These are phyloP conservation scores for Anolis carolinensis DNA, from an alignment of 2,113 vertebrate species.

Conservation along the genomic window DNA sequence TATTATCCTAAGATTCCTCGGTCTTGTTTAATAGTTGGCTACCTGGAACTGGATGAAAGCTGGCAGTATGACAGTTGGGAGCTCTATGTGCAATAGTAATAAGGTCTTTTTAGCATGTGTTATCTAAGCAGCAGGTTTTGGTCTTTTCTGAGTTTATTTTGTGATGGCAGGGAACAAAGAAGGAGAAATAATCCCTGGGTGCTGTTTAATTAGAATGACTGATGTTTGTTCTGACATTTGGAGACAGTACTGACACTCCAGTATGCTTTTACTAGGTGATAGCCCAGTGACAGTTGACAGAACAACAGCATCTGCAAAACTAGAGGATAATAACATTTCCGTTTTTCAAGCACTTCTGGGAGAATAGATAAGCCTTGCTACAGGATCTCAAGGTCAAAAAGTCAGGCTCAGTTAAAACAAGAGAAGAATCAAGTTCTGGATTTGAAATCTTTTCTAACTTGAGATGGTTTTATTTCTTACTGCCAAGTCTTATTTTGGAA, in stretches of 20 bases:
- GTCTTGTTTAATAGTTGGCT: slow-evolving; percentile 6
- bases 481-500: neutral
- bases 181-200: slow-evolving; percentile 45
- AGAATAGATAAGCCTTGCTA: slow-evolving; percentile 21
- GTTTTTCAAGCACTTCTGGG: slow-evolving; percentile 52
- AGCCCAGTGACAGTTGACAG: slow-evolving; percentile 61
- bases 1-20: slow-evolving; percentile 9
- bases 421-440: slow-evolving; percentile 5
- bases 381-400: slow-evolving; percentile 46
- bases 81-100: slow-evolving; percentile 3
- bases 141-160: slow-evolving; percentile 28
- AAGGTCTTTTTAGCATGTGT: slow-evolving; percentile 30
- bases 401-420: slow-evolving; percentile 21
- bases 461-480: neutral
- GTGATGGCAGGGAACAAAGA: slow-evolving; percentile 7
- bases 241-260: slow-evolving; percentile 48
- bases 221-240: slow-evolving; percentile 60
- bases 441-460: neutral
- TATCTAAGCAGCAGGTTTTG: neutral
- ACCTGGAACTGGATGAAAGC: neutral
- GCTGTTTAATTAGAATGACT: slow-evolving; percentile 68
- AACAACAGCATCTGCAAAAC: slow-evolving; percentile 48
- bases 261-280: slow-evolving; percentile 51
- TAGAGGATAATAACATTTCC: slow-evolving; percentile 50
- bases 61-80: slow-evolving; percentile 13